Evolutionary conservation across 2,888 invertebrate genomes (phyloP).

Genomic region (Xylophagus ater): DNA sequence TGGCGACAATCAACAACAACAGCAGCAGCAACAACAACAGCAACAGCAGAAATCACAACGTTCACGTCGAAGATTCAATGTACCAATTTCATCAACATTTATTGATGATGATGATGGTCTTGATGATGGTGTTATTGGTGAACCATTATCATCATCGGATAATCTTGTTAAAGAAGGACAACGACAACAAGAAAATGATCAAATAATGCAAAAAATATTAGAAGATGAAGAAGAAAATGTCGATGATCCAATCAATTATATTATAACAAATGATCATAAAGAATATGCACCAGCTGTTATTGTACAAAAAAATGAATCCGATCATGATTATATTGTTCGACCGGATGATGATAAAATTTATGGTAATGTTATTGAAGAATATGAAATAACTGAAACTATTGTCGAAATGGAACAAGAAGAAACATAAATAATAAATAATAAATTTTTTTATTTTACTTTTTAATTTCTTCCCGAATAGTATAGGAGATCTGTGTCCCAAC

Average conservation of each 20-base stretch:
- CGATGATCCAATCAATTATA: conserved; percentile 7
- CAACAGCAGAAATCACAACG: conserved; percentile 4
- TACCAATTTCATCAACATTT: conserved; percentile 6
- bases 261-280: not conserved
- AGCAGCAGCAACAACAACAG: not conserved
- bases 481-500: no score
- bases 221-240: not conserved
- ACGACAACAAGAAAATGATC: not conserved
- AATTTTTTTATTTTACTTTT: no score
- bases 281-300: conserved; percentile 11
- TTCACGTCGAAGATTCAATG: conserved; percentile 1
- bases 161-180: not conserved
- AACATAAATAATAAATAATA: no score
- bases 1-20: not conserved
- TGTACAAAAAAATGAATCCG: conserved; percentile 10
- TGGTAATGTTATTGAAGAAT: conserved; percentile 13
- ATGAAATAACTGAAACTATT: conserved; percentile 6
- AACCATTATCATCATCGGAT: not conserved
- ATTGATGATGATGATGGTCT: conserved; percentile 16
- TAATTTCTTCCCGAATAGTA: no score
- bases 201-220: not conserved
- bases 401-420: no score
- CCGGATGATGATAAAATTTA: conserved; percentile 10
- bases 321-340: conserved; percentile 14
- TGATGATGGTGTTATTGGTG: conserved; percentile 12